Percentiles rank a stretch among this genome's conserved stretches.
phyloP scores from a whole-genome alignment of 2,113 vertebrate genomes.

The Mastomys natalensis region DNA sequence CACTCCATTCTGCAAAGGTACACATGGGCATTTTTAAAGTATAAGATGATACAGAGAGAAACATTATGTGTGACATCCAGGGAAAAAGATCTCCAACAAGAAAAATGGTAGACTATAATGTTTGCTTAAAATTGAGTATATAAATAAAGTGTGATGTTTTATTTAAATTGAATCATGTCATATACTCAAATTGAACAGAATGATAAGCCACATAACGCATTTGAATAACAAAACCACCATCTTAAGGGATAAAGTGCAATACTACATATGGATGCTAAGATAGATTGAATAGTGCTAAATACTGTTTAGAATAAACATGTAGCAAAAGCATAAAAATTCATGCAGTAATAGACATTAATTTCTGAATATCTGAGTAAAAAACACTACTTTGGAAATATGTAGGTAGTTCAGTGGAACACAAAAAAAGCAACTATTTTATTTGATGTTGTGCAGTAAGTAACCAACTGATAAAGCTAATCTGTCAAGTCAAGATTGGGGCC shows the following conservation, averaged over 20 bases:
- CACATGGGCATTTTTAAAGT: background rate
- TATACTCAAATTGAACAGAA: background rate
- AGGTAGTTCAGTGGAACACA: background rate
- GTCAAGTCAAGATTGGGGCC: background rate
- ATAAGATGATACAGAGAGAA: background rate
- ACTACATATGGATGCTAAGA: background rate
- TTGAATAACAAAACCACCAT: slow-evolving; percentile 19
- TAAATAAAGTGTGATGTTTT: slow-evolving; percentile 36
- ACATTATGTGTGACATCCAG: background rate
- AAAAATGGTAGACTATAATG: background rate
- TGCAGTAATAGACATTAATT: background rate
- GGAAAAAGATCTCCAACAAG: background rate
- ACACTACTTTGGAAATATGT: background rate
- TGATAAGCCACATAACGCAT: background rate
- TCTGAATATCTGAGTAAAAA: slow-evolving; percentile 20
- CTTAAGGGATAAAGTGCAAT: background rate
- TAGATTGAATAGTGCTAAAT: background rate
- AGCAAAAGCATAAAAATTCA: background rate
- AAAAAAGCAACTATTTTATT: background rate
- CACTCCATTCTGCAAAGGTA: background rate
- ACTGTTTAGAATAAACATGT: background rate
- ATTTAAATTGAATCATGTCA: background rate
- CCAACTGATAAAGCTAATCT: background rate
- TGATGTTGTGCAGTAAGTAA: background rate
- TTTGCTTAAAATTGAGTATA: slow-evolving; percentile 3